A percentile compares a stretch with the other conserved stretches of the same genome.
These are phyloP conservation scores for Corvus cornix DNA, from an alignment of 2,113 vertebrate genomes.

Conservation along the genomic window DNA sequence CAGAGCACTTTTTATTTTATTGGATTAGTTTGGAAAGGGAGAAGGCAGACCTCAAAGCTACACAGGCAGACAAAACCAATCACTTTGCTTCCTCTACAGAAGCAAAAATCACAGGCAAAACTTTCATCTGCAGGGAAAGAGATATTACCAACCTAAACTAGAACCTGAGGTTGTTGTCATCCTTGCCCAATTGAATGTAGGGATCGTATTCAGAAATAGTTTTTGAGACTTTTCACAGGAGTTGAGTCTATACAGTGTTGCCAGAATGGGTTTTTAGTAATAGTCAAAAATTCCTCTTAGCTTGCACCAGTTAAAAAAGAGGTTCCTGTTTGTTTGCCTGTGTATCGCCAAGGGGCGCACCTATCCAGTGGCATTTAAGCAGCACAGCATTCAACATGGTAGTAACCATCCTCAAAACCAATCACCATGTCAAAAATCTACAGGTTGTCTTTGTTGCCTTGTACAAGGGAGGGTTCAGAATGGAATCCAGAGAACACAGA, in stretches of 20 bases:
- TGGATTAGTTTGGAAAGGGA: not conserved
- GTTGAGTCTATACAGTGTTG: not conserved
- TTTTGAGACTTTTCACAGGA: not conserved
- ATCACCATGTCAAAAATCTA: not conserved
- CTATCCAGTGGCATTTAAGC: not conserved
- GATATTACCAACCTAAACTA: not conserved
- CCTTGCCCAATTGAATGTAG: not conserved
- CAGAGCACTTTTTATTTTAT: slow-evolving; percentile 6
- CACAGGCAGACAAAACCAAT: not conserved
- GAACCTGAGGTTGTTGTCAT: not conserved
- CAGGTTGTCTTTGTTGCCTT: not conserved
- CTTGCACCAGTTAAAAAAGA: not conserved
- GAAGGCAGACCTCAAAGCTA: not conserved
- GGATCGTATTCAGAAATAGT: not conserved
- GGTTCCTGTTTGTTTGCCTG: not conserved
- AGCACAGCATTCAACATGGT: accelerated
- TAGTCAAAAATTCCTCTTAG: not conserved
- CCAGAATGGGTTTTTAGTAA: not conserved
- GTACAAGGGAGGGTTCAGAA: not conserved
- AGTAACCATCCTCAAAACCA: not conserved
- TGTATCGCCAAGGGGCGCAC: not conserved
- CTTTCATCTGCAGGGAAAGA: not conserved
- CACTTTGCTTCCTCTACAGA: not conserved
- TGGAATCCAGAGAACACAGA: not conserved
- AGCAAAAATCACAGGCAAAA: not conserved